These are phyloP conservation scores for Diplodus puntazzo DNA, from an alignment of 2,797 vertebrate species.

Conservation along the genomic window DNA sequence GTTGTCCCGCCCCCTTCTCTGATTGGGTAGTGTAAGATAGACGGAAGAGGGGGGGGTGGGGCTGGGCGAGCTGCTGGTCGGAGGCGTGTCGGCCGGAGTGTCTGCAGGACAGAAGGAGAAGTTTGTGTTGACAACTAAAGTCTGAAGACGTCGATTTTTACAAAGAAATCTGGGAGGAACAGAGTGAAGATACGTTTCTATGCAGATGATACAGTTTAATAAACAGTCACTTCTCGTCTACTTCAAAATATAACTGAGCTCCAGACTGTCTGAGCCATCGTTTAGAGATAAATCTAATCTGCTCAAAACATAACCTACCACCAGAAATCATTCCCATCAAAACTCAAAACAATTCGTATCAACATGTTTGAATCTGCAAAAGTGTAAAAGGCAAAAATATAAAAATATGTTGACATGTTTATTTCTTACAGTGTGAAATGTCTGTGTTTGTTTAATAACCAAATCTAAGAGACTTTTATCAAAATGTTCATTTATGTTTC, in stretches of 20 bases:
- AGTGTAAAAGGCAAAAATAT: no score
- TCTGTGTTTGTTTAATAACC: no score
- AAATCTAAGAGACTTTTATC: background rate
- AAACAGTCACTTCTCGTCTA: background rate
- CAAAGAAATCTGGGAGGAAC: background rate
- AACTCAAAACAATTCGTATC: no score
- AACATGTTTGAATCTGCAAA: no score
- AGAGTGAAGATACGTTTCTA: background rate
- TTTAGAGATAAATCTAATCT: no score
- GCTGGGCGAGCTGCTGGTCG: constrained; percentile 52
- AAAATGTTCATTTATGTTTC: background rate
- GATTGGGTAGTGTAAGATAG: constrained; percentile 42
- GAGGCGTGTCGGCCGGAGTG: constrained; percentile 46
- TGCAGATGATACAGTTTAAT: background rate
- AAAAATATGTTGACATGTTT: no score
- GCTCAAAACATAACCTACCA: no score
- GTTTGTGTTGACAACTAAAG: background rate
- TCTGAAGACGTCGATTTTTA: background rate
- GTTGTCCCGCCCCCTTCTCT: constrained; percentile 45
- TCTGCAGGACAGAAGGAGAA: constrained; percentile 24
- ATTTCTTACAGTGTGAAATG: no score
- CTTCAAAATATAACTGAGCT: background rate
- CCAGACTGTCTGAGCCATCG: background rate
- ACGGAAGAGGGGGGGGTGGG: constrained; percentile 67
- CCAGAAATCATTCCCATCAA: no score